A percentile compares a stretch with the other conserved stretches of the same genome.
Evolutionary conservation across 35 echinoderm and acorn worm genomes (phyloP).

Genomic region (Lytechinus variegatus): DNA sequence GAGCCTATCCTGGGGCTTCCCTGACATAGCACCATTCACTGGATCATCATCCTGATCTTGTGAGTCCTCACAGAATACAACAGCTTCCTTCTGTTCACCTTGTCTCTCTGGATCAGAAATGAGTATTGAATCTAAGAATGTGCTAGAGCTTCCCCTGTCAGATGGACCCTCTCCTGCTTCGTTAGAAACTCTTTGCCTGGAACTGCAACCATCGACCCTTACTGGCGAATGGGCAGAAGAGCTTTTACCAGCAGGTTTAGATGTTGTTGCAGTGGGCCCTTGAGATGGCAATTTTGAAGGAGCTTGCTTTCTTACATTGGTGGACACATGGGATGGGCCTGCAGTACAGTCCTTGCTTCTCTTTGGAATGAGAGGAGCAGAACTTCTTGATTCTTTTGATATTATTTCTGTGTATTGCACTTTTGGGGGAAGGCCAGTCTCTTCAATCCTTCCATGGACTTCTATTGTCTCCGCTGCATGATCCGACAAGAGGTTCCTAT

Average conservation of each 20-base stretch:
- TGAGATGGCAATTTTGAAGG: not conserved
- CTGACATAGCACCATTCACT: not conserved
- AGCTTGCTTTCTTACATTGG: not conserved
- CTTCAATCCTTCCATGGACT: not conserved
- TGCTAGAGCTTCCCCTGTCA: not conserved
- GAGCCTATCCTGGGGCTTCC: not conserved
- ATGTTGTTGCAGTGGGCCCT: not conserved
- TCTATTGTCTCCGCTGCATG: not conserved
- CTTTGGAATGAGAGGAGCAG: not conserved
- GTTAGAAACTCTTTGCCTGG: not conserved
- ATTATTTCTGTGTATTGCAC: not conserved
- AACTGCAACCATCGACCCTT: not conserved
- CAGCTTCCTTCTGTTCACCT: not conserved
- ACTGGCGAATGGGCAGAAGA: not conserved
- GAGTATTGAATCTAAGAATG: not conserved
- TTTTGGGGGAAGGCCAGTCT: not conserved
- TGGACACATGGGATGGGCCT: not conserved
- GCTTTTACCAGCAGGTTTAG: not conserved
- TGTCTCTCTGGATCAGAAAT: not conserved
- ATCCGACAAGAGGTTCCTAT: not conserved
- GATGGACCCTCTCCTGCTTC: not conserved
- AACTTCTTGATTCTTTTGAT: not conserved
- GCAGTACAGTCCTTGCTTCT: not conserved
- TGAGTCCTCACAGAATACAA: constrained; percentile 40
- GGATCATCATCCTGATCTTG: not conserved